phyloP scores from a whole-genome alignment of 2,113 vertebrate genomes.

The Tragelaphus imberbis region DNA sequence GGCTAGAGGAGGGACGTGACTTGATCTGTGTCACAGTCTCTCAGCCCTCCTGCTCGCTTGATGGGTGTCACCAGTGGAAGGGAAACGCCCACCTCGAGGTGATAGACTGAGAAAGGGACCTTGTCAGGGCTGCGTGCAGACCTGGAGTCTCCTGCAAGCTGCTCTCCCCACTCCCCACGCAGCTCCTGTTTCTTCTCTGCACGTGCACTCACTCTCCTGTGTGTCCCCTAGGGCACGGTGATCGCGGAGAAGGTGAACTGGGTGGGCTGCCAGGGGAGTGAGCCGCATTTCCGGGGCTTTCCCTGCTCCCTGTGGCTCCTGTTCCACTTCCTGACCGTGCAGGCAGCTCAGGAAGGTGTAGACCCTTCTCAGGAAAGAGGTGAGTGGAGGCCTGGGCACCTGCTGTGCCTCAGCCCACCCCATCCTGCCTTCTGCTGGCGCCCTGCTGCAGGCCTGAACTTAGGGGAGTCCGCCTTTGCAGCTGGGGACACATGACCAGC shows the following conservation, averaged over 20 bases:
- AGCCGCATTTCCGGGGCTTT: constrained; percentile 86
- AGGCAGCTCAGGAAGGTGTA: constrained; percentile 73
- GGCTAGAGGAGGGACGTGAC: not conserved
- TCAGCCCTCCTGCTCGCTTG: not conserved
- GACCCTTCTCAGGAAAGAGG: constrained; percentile 46
- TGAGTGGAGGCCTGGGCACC: not conserved
- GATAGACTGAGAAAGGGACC: not conserved
- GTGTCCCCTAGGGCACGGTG: constrained; percentile 43
- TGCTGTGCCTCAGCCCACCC: not conserved
- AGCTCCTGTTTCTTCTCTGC: not conserved
- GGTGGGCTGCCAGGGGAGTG: constrained; percentile 92
- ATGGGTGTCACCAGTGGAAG: not conserved
- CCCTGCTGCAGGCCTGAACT: no score
- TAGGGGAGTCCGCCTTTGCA: not conserved
- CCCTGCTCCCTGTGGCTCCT: constrained; percentile 93
- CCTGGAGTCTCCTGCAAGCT: not conserved
- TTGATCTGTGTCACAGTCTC: not conserved
- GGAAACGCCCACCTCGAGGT: not conserved
- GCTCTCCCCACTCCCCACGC: not conserved
- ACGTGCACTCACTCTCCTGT: not conserved
- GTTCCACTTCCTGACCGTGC: constrained; percentile 91
- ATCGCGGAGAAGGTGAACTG: constrained; percentile 84
- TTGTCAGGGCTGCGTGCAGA: fast-evolving
- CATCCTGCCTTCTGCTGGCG: fast-evolving
- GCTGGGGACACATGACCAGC: not conserved